Percentiles rank a stretch among this genome's conserved stretches.
phyloP scores from a whole-genome alignment of 2,113 vertebrate species.

The Copsychus sechellarum region DNA sequence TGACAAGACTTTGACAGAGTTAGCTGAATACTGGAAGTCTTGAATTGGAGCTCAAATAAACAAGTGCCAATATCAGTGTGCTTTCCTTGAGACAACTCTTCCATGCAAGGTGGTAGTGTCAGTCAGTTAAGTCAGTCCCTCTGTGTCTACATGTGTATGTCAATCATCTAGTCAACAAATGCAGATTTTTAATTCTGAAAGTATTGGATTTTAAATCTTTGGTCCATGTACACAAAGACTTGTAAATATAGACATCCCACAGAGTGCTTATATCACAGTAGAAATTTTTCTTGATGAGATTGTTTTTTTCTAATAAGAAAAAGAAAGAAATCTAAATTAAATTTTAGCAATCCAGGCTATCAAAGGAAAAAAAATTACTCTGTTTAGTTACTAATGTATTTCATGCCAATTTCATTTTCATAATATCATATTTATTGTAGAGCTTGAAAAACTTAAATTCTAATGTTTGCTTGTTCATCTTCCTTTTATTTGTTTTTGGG shows the following conservation, averaged over 20 bases:
- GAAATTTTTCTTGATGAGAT: not conserved
- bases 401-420: not conserved
- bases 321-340: not conserved
- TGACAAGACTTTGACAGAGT: constrained; percentile 1
- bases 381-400: not conserved
- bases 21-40: not conserved
- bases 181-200: not conserved
- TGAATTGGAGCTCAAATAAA: not conserved
- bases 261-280: not conserved
- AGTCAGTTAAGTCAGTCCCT: not conserved
- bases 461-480: not conserved
- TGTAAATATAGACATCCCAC: not conserved
- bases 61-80: not conserved
- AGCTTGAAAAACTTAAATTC: not conserved
- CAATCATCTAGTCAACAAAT: not conserved
- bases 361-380: not conserved
- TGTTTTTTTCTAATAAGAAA: not conserved
- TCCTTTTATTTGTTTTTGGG: not conserved
- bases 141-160: not conserved
- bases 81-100: not conserved
- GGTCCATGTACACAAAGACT: not conserved
- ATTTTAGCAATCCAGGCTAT: not conserved
- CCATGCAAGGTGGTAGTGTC: not conserved
- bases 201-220: not conserved
- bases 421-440: not conserved